Evolutionary conservation across 2,113 vertebrate species (phyloP), one percentile per base, ranked within the genome.

Genomic region (Synchiropus splendidus): DNA sequence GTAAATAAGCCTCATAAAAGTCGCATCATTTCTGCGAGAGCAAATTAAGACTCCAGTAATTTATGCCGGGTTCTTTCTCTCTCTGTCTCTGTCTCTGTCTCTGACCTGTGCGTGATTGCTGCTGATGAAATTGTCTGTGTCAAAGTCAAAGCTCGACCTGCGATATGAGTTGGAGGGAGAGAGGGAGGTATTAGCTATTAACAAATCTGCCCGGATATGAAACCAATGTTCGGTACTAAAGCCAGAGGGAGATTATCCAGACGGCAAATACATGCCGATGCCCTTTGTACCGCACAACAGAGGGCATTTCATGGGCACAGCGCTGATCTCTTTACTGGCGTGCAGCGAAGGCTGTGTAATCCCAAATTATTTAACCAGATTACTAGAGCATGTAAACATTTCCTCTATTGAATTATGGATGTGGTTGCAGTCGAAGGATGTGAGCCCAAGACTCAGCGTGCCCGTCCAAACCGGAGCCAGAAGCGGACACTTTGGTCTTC

Each of bases 281-380:
- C 61, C 66, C 72, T 78, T 80, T 81, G 70, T 79, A 45, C 65
- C 66, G 43, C 56, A 71, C 72, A 75, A 66, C 59, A 75, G 72
- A 81, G 70, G 74, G 72, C 61, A 70, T 78, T 74, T 70, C 70
- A 79, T 72, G 67, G 75, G 62, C 70, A 71, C 48, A 65, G 50
- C 39, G 18, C 49, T 83, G 78, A 83, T 83, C 70, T 65, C 69
- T 62, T 75, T 66, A 58, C 58, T 65, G 62, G 64, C 75, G 64
- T 67, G 48, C 45, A 43, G 54, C 61, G 61, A 61, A 70, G 44
- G 69, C 71, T 61, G 54, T 82, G 73, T 80, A 82, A 85, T 78
- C 70, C 76, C 66, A 73, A 81, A 81, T 77, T 74, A 76, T 80
- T 80, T 82, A 80, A 82, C 80, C 67, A 80, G 77, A 82, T 82